A percentile compares a stretch with the other conserved stretches of the same genome.
These are phyloP conservation scores for Caerostris extrusa DNA, from an alignment of 1,140 invertebrate species.

Conservation along the genomic window DNA sequence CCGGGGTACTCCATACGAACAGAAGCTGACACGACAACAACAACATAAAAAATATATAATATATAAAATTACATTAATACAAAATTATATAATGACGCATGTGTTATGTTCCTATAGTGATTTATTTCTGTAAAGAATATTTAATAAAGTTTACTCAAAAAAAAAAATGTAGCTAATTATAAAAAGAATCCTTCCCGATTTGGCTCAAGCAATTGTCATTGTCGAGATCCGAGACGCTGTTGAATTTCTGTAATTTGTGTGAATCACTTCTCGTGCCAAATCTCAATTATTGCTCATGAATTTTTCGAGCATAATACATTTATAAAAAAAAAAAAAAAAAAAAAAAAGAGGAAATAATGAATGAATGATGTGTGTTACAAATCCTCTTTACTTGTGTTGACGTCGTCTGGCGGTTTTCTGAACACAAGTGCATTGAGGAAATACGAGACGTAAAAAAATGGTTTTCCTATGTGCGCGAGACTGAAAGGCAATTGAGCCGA, in stretches of 20 bases:
- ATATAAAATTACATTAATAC: no score
- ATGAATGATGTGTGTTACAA: conserved; percentile 16
- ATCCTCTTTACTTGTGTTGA: neutral
- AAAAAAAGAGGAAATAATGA: neutral
- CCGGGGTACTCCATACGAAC: no score
- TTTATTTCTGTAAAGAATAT: no score
- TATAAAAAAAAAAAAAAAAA: neutral
- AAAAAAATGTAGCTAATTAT: no score
- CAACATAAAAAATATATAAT: no score
- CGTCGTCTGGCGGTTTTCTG: conserved; percentile 34
- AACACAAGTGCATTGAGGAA: conserved; percentile 22
- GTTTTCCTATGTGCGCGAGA: neutral
- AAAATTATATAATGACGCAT: no score
- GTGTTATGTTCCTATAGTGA: no score
- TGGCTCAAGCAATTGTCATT: no score
- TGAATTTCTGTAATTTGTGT: neutral
- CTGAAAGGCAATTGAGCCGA: conserved; percentile 43
- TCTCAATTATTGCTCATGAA: neutral
- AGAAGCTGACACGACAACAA: no score
- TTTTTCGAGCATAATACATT: neutral
- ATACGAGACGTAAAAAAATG: conserved; percentile 30
- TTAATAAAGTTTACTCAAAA: no score
- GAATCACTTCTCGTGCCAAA: neutral
- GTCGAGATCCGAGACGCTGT: neutral
- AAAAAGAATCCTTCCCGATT: no score